Base-by-base conservation (phyloP, 1,140 invertebrate genomes). In the Pseudomyrmex sp. region DNA sequence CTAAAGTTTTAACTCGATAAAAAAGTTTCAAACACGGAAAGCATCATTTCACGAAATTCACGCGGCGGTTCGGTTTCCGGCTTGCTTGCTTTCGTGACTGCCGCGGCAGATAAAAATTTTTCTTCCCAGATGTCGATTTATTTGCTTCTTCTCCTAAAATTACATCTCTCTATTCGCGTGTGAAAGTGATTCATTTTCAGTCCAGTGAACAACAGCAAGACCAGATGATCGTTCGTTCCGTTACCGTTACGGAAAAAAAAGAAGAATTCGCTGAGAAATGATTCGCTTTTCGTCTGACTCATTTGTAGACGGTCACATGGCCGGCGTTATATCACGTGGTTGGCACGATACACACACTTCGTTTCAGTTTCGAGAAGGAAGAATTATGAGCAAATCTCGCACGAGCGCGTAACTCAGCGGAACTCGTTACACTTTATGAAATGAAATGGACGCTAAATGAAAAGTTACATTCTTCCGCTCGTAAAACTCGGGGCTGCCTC, bases 371-470 rank as follows among this genome's bases (percentile, higher is more conserved):
- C 80, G 50, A 52, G 58, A 75, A 63, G 73, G 46, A 82, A 82
- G 79, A 77, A 62, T 77, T 83, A 83, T 75, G 83, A 73, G 83
- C 48, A 56, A 50, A 73, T 54, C 83, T 72, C 77, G 68, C 75
- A 50, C 74, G 68, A 58, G 48, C 59, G 77, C 59, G 73, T 52
- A 84, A 85, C 66, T 84, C 63, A 72, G 59, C 50, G 82, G 56
- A 84, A 84, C 85, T 88, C 77, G 85, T 82, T 87, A 83, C 87
- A 82, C 85, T 87, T 88, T 88, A 88, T 85, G 83, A 85, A 87
- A 87, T 85, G 77, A 82, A 88, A 88, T 85, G 82, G 82, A 82
- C 74, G 82, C 87, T 87, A 86, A 88, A 88, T 87, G 82, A 88
- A 87, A 86, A 87, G 83, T 88, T 88, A 88, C 85, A 84, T 83